A percentile compares a stretch with the other conserved stretches of the same genome.
Conservation (phyloP, 2,888 invertebrate species). For the Cordilura impudica region DNA sequence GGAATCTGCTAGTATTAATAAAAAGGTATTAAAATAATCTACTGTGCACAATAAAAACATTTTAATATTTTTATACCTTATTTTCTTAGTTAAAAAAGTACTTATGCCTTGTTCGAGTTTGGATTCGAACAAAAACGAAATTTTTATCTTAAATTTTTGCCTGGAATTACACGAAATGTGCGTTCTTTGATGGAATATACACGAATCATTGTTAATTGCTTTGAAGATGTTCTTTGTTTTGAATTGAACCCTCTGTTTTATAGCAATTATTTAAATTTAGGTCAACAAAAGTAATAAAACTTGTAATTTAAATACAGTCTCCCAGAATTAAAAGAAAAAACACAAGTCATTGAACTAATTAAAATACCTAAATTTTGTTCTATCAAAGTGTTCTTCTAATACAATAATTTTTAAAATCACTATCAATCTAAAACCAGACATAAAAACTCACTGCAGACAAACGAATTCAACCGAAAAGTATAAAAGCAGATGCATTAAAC, state of each 20-base stretch:
- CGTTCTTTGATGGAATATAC: too few relatives aligned
- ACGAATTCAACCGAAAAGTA: neutral
- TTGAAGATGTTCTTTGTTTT: neutral
- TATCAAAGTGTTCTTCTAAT: neutral
- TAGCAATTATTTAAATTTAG: conserved; percentile 5
- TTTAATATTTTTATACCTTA: too few relatives aligned
- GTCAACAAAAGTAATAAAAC: conserved; percentile 50
- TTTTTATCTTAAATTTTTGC: too few relatives aligned
- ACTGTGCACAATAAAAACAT: too few relatives aligned
- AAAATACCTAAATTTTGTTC: neutral
- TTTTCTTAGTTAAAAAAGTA: too few relatives aligned
- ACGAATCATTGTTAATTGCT: too few relatives aligned
- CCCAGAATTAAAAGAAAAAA: neutral
- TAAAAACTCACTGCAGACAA: neutral
- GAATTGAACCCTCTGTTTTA: neutral
- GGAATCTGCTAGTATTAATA: too few relatives aligned
- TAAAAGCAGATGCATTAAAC: conserved; percentile 48
- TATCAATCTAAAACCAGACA: neutral
- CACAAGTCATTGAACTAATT: conserved; percentile 40
- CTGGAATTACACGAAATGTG: too few relatives aligned
- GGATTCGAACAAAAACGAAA: too few relatives aligned
- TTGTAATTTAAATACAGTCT: conserved; percentile 18
- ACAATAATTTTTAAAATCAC: neutral
- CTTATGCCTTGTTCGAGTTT: too few relatives aligned
- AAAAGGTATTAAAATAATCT: too few relatives aligned